Evolutionary conservation across 2,113 vertebrate genomes (phyloP).

Genomic region (Bos indicus): DNA sequence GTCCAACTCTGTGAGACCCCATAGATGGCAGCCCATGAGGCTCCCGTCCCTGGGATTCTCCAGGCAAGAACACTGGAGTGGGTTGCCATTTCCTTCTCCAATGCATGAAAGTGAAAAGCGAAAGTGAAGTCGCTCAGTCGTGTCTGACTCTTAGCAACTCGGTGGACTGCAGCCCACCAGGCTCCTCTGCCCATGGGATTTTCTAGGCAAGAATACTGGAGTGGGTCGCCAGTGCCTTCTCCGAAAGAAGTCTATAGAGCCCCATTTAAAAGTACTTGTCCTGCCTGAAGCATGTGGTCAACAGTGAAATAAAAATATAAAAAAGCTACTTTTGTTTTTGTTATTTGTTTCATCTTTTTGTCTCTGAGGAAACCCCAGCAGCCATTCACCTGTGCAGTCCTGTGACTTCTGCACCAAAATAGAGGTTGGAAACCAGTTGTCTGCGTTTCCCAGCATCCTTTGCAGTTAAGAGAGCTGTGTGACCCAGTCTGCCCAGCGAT

Average conservation of each 20-base stretch:
- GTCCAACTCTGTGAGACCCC: too few species aligned
- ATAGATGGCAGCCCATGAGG: too few species aligned
- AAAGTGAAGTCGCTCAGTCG: too few species aligned
- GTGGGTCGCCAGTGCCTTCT: too few species aligned
- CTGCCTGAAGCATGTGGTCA: background rate
- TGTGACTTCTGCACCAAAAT: background rate
- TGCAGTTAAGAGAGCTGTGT: background rate
- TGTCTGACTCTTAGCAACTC: too few species aligned
- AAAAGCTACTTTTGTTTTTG: background rate
- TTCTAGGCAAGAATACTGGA: too few species aligned
- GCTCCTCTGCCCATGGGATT: too few species aligned
- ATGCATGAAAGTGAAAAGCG: too few species aligned
- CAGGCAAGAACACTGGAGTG: too few species aligned
- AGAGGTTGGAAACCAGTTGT: background rate
- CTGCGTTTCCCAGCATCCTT: background rate
- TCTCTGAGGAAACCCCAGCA: background rate
- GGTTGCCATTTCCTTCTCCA: too few species aligned
- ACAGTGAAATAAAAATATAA: background rate
- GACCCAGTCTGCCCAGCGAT: background rate
- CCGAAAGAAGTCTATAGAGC: background rate
- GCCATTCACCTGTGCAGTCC: background rate
- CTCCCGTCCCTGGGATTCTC: too few species aligned
- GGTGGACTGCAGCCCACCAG: too few species aligned
- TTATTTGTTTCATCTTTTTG: background rate
- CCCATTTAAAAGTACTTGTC: background rate